Percentiles rank a stretch among this genome's conserved stretches.
Evolutionary conservation across 2,888 invertebrate species (phyloP).

Genomic region (Quadriops clusia): DNA sequence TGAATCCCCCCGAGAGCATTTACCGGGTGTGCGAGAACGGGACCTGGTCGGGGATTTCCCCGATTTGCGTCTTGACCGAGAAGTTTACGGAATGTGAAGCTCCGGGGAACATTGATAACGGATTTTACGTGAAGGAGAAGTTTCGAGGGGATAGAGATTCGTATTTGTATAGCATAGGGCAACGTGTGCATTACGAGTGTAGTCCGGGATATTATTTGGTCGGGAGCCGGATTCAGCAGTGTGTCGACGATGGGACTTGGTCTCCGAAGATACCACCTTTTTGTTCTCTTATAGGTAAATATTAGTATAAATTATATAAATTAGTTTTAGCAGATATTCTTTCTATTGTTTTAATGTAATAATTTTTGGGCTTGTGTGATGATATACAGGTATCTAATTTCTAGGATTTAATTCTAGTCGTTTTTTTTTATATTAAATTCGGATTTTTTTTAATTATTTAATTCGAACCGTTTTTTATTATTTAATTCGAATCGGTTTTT

Average conservation of each 20-base stretch:
- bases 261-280: constrained; percentile 29
- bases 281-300: constrained; percentile 20
- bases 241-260: constrained; percentile 33
- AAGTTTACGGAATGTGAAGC: constrained; percentile 23
- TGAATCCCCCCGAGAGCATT: constrained; percentile 28
- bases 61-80: constrained; percentile 24
- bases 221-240: constrained; percentile 28
- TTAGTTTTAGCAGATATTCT: background rate
- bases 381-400: background rate
- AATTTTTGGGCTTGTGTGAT: background rate
- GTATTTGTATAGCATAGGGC: constrained; percentile 23
- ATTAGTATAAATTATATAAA: background rate
- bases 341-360: background rate
- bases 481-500: constrained; percentile 2
- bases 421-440: constrained; percentile 1
- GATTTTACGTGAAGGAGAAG: constrained; percentile 31
- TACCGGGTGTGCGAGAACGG: constrained; percentile 33
- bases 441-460: background rate
- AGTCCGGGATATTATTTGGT: constrained; percentile 28
- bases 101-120: constrained; percentile 28
- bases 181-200: constrained; percentile 32
- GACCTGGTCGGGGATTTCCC: constrained; percentile 33
- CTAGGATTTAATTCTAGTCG: constrained; percentile 4
- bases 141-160: constrained; percentile 21
- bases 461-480: background rate